Evolutionary conservation across 2,888 invertebrate genomes (phyloP).

Genomic region (Euplexia lucipara): DNA sequence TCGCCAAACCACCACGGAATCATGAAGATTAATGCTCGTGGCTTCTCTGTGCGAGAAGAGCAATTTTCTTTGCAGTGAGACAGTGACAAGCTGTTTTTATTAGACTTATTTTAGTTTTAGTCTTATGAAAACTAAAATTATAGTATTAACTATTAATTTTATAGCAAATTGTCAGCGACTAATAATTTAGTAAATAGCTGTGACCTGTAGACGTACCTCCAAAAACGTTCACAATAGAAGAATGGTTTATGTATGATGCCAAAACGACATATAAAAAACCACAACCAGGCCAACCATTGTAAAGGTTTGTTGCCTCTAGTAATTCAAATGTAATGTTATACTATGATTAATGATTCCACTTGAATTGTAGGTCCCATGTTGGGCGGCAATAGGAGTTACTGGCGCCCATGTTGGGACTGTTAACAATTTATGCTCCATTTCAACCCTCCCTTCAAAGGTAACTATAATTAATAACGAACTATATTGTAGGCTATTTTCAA

Average conservation of each 20-base stretch:
- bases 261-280: slow-evolving; percentile 33
- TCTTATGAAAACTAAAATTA: neutral
- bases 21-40: no score
- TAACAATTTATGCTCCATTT: slow-evolving; percentile 34
- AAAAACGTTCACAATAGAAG: slow-evolving; percentile 1
- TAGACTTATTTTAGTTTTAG: no score
- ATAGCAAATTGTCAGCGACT: neutral
- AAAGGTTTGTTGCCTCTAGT: slow-evolving; percentile 29
- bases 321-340: slow-evolving; percentile 40
- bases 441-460: slow-evolving; percentile 38
- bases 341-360: slow-evolving; percentile 51
- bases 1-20: no score
- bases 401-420: slow-evolving; percentile 46
- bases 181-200: neutral
- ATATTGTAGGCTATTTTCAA: slow-evolving; percentile 5
- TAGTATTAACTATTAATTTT: no score
- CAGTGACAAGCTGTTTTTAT: no score
- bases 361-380: slow-evolving; percentile 38
- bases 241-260: slow-evolving; percentile 12
- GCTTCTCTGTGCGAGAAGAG: no score
- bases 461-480: slow-evolving; percentile 33
- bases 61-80: no score
- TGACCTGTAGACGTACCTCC: neutral
- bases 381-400: slow-evolving; percentile 50
- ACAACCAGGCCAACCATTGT: slow-evolving; percentile 27